Evolutionary conservation across 2,888 invertebrate species (phyloP), one percentile per base, ranked within the genome.

Genomic region (Stenotaenia linearis): DNA sequence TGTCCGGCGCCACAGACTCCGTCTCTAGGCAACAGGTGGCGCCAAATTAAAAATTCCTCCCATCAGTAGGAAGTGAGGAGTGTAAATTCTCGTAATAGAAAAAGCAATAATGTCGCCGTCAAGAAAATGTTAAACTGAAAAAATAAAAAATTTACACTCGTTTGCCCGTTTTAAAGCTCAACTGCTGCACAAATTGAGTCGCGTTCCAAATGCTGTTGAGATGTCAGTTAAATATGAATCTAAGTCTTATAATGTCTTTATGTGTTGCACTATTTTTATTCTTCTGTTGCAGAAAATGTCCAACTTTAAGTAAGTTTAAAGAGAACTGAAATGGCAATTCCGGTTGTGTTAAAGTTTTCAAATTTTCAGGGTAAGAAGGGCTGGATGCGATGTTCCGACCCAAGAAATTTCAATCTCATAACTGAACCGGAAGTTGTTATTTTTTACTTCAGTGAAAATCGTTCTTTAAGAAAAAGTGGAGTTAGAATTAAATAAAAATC

Each of bases 21-120:
- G 21, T 56, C 56, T 56, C 56, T 56, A 56, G 56, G 56, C 56
- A 56, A 56, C 56, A 56, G 56, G 56, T 56, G 56, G 56, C 56
- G 56, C 56, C 56, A 56, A 56, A 56, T 56, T 56, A 56, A 56
- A 56, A 56, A 56, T 56, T 56, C 56, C 56, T 23, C 2, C 56
- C 56, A 56, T 56, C 21, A 56, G 23, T 56, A 23, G n/a, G n/a
- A n/a, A 23, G 10, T 23, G 56, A 56, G 21, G 23, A 56, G 23
- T 56, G 21, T 23, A 56, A 56, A 18, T 9, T n/a, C 56, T 18
- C 56, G 56, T 23, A 56, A 56, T 23, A 21, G 21, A 23, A 56
- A 56, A 56, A 56, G 21, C 56, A 56, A 56, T 56, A 56, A 56
- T 56, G 56, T 56, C 56, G 56, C 56, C 15, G 56, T 56, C 56